These are phyloP conservation scores for Sinohyriopsis cumingii DNA, from an alignment of 2,888 invertebrate species.

Conservation along the genomic window DNA sequence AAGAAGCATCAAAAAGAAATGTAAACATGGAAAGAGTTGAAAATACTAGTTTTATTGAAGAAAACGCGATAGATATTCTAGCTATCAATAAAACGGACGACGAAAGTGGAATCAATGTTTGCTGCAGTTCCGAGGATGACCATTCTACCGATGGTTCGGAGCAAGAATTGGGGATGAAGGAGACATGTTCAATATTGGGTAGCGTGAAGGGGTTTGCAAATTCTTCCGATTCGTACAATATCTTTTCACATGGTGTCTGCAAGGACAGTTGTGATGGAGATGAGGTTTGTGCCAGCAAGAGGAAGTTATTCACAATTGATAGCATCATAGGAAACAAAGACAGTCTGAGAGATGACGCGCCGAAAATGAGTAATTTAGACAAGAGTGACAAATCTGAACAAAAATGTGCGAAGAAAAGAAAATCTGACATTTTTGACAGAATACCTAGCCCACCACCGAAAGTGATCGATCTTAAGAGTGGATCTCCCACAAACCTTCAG, in stretches of 20 bases:
- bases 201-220: constrained; percentile 2
- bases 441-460: constrained; percentile 69
- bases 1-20: neutral
- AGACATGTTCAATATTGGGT: too few relatives aligned
- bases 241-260: neutral
- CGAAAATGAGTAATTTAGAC: constrained; percentile 2
- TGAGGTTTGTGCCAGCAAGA: constrained; percentile 26
- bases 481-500: constrained; percentile 46
- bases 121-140: constrained; percentile 42
- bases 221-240: neutral
- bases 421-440: constrained; percentile 64
- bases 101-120: constrained; percentile 49
- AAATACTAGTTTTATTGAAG: too few relatives aligned
- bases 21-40: constrained; percentile 1
- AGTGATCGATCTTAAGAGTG: constrained; percentile 59
- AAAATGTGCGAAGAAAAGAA: constrained; percentile 40
- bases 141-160: constrained; percentile 33
- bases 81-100: constrained; percentile 9
- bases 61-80: too few relatives aligned
- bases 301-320: constrained; percentile 61
- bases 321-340: constrained; percentile 55
- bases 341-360: constrained; percentile 1
- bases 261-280: neutral
- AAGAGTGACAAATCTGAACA: constrained; percentile 9
- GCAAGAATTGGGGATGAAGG: neutral